phyloP scores from a whole-genome alignment of 2,888 invertebrate genomes.

The Tolmerus cingulatus region DNA sequence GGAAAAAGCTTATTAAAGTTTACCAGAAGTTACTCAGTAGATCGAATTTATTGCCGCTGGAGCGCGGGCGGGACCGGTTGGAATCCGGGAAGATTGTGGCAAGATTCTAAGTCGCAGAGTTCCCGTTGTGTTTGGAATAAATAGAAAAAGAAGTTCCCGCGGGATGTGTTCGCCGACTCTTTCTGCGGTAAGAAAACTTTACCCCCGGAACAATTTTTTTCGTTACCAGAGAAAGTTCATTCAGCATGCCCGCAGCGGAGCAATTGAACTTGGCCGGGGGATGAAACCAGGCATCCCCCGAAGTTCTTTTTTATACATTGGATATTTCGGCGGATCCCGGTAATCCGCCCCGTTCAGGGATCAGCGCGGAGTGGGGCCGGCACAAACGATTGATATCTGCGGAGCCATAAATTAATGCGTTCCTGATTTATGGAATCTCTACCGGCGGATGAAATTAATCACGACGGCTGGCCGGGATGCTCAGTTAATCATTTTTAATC shows the following conservation, averaged over 20 bases:
- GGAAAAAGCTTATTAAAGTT: slow-evolving; percentile 33
- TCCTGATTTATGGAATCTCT: slow-evolving; percentile 30
- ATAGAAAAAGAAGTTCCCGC: not conserved
- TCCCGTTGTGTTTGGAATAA: not conserved
- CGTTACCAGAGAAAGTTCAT: not conserved
- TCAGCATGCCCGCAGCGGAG: not conserved
- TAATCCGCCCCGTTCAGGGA: not conserved
- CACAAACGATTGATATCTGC: slow-evolving; percentile 11
- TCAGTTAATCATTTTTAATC: slow-evolving; percentile 32
- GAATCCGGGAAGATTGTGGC: not conserved
- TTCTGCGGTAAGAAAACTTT: slow-evolving; percentile 25
- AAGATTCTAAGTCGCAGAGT: not conserved
- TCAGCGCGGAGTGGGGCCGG: not conserved
- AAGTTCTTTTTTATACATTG: not conserved
- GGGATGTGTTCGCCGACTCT: not conserved
- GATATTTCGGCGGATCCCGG: not conserved
- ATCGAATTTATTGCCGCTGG: slow-evolving; percentile 4
- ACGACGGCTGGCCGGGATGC: not conserved
- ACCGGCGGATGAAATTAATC: slow-evolving; percentile 23
- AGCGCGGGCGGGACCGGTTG: not conserved
- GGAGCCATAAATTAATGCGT: slow-evolving; percentile 24
- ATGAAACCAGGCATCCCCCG: not conserved
- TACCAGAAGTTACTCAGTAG: slow-evolving; percentile 10
- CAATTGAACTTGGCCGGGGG: slow-evolving; percentile 5
- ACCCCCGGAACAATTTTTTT: not conserved